Percentiles rank a stretch among this genome's conserved stretches.
phyloP scores from a whole-genome alignment of 2,888 invertebrate species.

The Ctenicera cuprea region DNA sequence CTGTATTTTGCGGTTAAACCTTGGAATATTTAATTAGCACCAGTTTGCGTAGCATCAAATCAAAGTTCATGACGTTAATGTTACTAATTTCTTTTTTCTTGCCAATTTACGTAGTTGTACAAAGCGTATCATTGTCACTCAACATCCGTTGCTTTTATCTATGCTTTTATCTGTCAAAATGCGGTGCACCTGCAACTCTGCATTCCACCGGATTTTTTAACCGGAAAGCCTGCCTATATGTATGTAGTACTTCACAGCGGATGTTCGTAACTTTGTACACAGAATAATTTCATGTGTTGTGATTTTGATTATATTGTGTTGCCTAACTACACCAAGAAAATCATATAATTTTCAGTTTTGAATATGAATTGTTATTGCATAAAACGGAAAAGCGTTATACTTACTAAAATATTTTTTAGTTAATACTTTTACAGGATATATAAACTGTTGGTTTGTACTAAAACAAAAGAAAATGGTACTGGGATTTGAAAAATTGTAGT shows the following conservation, averaged over 20 bases:
- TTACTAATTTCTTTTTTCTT: neutral
- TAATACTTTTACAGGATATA: no score
- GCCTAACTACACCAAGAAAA: neutral
- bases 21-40: neutral
- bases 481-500: no score
- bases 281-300: slow-evolving; percentile 14
- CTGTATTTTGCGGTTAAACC: neutral
- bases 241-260: slow-evolving; percentile 10
- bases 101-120: neutral
- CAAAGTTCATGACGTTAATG: neutral
- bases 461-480: no score
- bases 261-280: slow-evolving; percentile 8
- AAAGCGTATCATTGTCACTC: neutral
- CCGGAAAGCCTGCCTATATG: slow-evolving; percentile 50
- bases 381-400: no score
- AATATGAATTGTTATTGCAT: neutral
- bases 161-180: neutral
- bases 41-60: neutral
- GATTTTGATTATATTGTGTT: neutral
- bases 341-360: neutral
- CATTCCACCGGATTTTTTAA: slow-evolving; percentile 53
- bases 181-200: slow-evolving; percentile 23
- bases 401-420: no score
- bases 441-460: no score
- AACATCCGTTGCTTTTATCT: neutral